Evolutionary conservation across 2,797 vertebrate genomes (phyloP), one percentile per base, ranked within the genome.

Genomic region (Mastacembelus armatus): DNA sequence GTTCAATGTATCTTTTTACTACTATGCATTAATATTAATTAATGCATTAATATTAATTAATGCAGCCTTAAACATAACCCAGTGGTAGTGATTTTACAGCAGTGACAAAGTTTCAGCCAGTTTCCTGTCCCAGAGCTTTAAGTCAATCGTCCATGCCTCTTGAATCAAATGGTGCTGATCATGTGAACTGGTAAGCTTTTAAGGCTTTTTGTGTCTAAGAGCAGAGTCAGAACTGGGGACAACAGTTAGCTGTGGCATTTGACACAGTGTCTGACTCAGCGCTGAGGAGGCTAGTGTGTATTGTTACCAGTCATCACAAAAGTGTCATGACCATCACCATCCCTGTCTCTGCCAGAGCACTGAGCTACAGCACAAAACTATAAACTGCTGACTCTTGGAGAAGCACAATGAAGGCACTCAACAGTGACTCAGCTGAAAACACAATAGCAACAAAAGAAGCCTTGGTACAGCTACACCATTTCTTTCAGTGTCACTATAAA

Each of bases 401-500:
- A 51, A 44, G 19, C 63, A 78, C 33, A 10, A 74, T 7, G 9
- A 26, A 18, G 30, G n/a, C 22, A 11, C 29, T 55, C 44, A 52
- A 18, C 3, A 50, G 16, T 71, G 74, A 80, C 74, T 83, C 71
- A 60, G 52, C 59, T 51, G 18, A 55, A 62, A 56, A 30, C 26
- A 58, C 35, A 54, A 24, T 43, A 51, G 0, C 9, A 26, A 11
- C 21, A 19, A 14, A 22, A 29, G 3, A 8, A 18, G 4, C 40
- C 6, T 63, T 27, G 18, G n/a, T n/a, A n/a, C n/a, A n/a, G n/a
- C 51, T 8, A 15, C 35, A 15, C 19, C 15, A 14, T 15, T n/a
- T 48, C 12, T 14, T 8, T 40, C 11, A 40, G 0, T 22, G 14
- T 26, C 45, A 51, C 42, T 19, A 1, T 2, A 32, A 21, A 19